A percentile compares a stretch with the other conserved stretches of the same genome.
phyloP scores from a whole-genome alignment of 2,797 vertebrate genomes.

The Otolemur crassicaudatus region DNA sequence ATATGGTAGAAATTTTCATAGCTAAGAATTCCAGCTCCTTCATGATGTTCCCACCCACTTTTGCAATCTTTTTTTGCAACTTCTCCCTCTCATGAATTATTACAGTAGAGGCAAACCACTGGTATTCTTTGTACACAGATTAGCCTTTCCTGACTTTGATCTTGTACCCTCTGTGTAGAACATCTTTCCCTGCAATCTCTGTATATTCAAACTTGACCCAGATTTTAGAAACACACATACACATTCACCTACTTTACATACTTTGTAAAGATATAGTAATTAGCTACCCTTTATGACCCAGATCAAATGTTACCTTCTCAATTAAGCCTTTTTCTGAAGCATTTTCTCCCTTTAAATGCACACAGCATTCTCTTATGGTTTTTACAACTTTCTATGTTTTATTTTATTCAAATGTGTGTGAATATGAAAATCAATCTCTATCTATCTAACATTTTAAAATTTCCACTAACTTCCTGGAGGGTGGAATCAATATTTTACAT shows the following conservation, averaged over 20 bases:
- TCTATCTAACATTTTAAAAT: slow-evolving; percentile 42
- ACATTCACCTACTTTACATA: slow-evolving; percentile 60
- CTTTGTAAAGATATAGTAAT: slow-evolving; percentile 66
- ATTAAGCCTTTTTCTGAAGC: slow-evolving; percentile 62
- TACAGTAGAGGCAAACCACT: slow-evolving; percentile 14
- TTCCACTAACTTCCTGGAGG: slow-evolving; percentile 52
- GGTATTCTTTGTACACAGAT: not conserved
- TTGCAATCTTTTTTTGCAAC: slow-evolving; percentile 39
- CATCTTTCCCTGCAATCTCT: slow-evolving; percentile 50
- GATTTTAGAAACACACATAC: slow-evolving; percentile 66
- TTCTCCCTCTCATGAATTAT: slow-evolving; percentile 28
- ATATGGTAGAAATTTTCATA: slow-evolving; percentile 40
- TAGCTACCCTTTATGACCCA: slow-evolving; percentile 58
- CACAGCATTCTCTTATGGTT: slow-evolving; percentile 34
- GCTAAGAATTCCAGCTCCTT: slow-evolving; percentile 28
- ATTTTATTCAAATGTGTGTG: slow-evolving; percentile 67
- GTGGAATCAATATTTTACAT: slow-evolving; percentile 58
- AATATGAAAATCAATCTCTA: slow-evolving; percentile 58
- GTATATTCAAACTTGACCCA: slow-evolving; percentile 69
- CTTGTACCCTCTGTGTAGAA: slow-evolving; percentile 24
- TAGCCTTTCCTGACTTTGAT: slow-evolving; percentile 45
- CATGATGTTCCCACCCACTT: slow-evolving; percentile 31
- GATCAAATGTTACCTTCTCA: slow-evolving; percentile 61
- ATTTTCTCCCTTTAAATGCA: slow-evolving; percentile 64
- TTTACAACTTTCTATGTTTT: slow-evolving; percentile 51